Evolutionary conservation across 2,797 vertebrate genomes (phyloP), one percentile per base, ranked within the genome.

Genomic region (Crocodylus rhombifer): DNA sequence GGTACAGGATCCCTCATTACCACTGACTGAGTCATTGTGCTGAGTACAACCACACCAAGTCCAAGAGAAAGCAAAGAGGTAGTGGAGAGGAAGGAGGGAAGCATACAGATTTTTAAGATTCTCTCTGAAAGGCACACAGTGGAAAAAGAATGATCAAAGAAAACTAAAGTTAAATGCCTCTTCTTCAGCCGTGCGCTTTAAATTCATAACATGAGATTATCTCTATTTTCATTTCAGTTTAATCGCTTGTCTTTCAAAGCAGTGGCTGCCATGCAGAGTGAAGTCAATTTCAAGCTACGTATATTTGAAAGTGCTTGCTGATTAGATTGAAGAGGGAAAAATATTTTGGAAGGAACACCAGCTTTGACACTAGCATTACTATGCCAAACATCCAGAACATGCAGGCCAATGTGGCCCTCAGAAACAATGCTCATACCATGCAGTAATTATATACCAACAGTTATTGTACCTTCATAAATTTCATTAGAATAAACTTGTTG

Each of bases 171-270:
- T 20, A 9, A 65, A 30, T 42, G 61, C n/a, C n/a, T 76, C 81
- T 71, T 67, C 84, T 82, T 77, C 80, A 87, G 88, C 63, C 87
- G 65, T 64, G 64, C 51, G 76, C 80, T 83, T 86, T 73, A 82
- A 77, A 71, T 0, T 11, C 88, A 69, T 58, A 26, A 91, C 16
- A 14, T 30, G 58, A 91, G 91, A 88, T 92, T 91, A 95, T 92
- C 87, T 80, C 69, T 2, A 3, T 77, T 69, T 85, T 36, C n/a
- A 84, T 17, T 69, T 26, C 77, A 58, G 26, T 77, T 55, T 1
- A 75, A 74, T 81, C 88, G 93, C 89, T 87, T 65, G 82, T 78
- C 62, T 94, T 94, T 93, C 85, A 84, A 89, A 79, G 18, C 3
- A 1, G 56, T 0, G 0, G 83, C 87, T 84, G 83, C 80, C 94